Percentiles rank a stretch among this genome's conserved stretches.
Conservation (phyloP, 30 jellyfish, hydroid and myxozoan species). For the Nemopilema nomurai region DNA sequence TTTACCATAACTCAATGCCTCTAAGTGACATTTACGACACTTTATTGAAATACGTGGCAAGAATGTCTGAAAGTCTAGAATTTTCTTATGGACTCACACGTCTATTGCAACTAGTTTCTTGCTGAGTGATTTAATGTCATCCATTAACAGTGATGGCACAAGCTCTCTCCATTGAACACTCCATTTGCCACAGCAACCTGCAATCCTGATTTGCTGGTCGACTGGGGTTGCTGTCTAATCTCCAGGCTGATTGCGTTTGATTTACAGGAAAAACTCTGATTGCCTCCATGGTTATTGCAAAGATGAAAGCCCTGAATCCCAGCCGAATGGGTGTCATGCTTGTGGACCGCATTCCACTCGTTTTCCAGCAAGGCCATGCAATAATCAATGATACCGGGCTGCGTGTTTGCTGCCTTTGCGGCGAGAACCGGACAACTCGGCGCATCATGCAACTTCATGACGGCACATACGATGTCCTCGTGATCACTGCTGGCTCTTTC, state of each 20-base stretch:
- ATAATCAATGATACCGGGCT: slow-evolving; percentile 66
- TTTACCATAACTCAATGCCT: too few species aligned
- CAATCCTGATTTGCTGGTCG: too few species aligned
- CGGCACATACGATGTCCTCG: slow-evolving; percentile 77
- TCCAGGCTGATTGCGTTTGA: neutral
- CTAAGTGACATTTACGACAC: too few species aligned
- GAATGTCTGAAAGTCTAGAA: too few species aligned
- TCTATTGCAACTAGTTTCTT: too few species aligned
- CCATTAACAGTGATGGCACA: too few species aligned
- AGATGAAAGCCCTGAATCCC: slow-evolving; percentile 66
- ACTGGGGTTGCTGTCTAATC: too few species aligned
- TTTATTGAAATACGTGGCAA: too few species aligned
- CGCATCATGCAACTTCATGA: slow-evolving; percentile 57
- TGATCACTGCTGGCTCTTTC: slow-evolving; percentile 85
- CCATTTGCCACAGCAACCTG: too few species aligned
- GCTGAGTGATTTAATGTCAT: too few species aligned
- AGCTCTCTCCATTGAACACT: too few species aligned
- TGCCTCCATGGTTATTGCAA: slow-evolving; percentile 83
- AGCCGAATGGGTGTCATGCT: slow-evolving; percentile 73
- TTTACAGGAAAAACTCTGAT: slow-evolving; percentile 71
- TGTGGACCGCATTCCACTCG: slow-evolving; percentile 83
- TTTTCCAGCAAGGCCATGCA: slow-evolving; percentile 79
- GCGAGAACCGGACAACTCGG: slow-evolving; percentile 73
- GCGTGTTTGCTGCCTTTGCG: slow-evolving; percentile 70
- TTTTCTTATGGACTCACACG: too few species aligned